Base-by-base conservation (phyloP, 2,888 invertebrate genomes). In the Cinara cedri region DNA sequence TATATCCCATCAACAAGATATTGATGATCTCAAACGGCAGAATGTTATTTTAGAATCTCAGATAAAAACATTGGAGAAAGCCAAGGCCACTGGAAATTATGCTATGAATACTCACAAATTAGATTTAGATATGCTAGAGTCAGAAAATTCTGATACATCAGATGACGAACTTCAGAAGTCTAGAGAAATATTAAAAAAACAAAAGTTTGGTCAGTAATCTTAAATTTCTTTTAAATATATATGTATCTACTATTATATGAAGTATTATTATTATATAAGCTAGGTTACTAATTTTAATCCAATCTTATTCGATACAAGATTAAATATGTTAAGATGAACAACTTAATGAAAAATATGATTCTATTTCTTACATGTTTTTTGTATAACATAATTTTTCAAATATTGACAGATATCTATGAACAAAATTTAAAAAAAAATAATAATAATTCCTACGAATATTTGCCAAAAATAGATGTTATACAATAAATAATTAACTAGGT, bases 1-100 rank as follows among this genome's bases (percentile, higher is more conserved):
- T 86, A 91, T 91, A 81, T 92, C 94, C 0, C 96, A 97, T 85
- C 96, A 97, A 86, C 93, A 94, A 85, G 97, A 98, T 84, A 97
- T 98, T 82, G 97, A 97, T 83, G 96, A 97, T 85, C 89, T 98
- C 82, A 95, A 92, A 86, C 90, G 93, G 84, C 97, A 98, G 86
- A 98, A 98, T 86, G 90, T 87, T 84, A 88, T 93, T 51, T 87
- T 98, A 81, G 97, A 97, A 88, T 90, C 92, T 84, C 97, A 98
- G 88, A 97, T 94, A 94, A 89, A 92, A 83, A 90, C 92, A 42
- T 86, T 95, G 84, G 94, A 96, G 86, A 93, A 92, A 85, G 93
- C 94, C 2, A 90, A 92, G 85, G 89, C 91, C 72, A 92, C 93
- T 16, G 93, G 93, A 42, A 91, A 91, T 84, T 93, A 90, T 85